Evolutionary conservation across 2,797 vertebrate species (phyloP), one percentile per base, ranked within the genome.

Genomic region (Rhodeus uyekii): DNA sequence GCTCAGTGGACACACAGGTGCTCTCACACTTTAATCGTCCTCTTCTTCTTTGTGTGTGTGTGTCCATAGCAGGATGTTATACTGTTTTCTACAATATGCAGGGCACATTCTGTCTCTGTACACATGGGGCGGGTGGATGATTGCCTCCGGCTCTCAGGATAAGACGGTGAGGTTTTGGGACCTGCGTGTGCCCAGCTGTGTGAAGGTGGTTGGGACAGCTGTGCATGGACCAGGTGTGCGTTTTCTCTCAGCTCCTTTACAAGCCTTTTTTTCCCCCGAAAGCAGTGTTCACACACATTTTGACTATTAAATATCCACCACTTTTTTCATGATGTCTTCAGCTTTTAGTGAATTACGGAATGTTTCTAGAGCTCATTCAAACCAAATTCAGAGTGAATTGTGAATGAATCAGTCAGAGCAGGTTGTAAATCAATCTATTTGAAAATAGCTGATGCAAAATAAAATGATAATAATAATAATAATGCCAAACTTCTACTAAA

Each of bases 131-230:
- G 97, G 98, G 12, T 99, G 98, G 97, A 98, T 99, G 97, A 98
- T 99, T 85, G 96, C 97, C 3, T 99, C 98, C 1, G 97, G 98
- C 80, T 99, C 98, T 22, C 98, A 99, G 92, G 98, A 99, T 92
- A 98, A 98, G 90, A 99, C 97, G 1, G 96, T 99, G 48, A 94
- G 98, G 42, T 99, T 99, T 91, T 99, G 98, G 98, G 98, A 99
- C 91, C 92, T 99, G 78, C 94, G 98, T 81, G 96, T 98, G 75
- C 98, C 98, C 77, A 99, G 97, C 90, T 99, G 98, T 89, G 97
- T 99, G 83, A 95, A 97, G 82, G 98, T 99, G 82, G 95, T 99
- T 84, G 96, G 97, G 77, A 98, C 97, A 38, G 94, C 96, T 0
- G 95, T 98, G 87, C 97, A 99, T 68, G 98, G 98, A 88, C 96